Evolutionary conservation across 2,113 vertebrate species (phyloP), one percentile per base, ranked within the genome.

Genomic region (Dipodomys ordii): DNA sequence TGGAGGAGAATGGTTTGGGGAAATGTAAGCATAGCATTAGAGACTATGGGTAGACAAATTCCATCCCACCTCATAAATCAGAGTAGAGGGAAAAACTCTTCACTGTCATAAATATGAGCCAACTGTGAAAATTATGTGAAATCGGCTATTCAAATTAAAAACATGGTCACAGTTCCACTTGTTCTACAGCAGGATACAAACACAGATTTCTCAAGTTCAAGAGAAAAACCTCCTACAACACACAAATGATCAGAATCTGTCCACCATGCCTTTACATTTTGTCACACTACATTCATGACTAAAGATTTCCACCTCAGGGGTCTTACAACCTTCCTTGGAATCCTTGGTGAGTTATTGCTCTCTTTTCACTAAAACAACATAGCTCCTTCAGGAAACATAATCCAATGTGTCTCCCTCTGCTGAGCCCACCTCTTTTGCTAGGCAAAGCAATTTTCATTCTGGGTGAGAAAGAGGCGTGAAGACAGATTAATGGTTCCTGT

Each of bases 401-500:
- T 92, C 80, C 67, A 83, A 91, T 87, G 73, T 72, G 92, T 78
- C 83, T 93, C 93, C 73, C 71, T 94, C 84, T 64, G 73, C 87
- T 44, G 76, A 89, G 87, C 46, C 28, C 53, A 78, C 77, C 79
- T 97, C 39, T 92, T 97, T 87, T 87, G 88, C 46, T 71, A 96
- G 0, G 0, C 83, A 86, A 96, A 97, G n/a, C 73, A 90, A 22
- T 83, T 95, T 94, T 97, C 91, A 78, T 96, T 53, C 69, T 87
- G 39, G 79, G 39, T 83, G 73, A 97, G 93, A 97, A 79, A 76
- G 44, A 92, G 80, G 32, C 93, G 64, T 88, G 88, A 97, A 72
- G 64, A 96, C 13, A 60, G 80, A 87, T 89, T 85, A 95, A 94
- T 62, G 57, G 87, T 77, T 93, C 10, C 71, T 49, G 7, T 12